Percentiles rank a stretch among this genome's conserved stretches.
Conservation (phyloP, 2,113 vertebrate species). For the Calonectris borealis region DNA sequence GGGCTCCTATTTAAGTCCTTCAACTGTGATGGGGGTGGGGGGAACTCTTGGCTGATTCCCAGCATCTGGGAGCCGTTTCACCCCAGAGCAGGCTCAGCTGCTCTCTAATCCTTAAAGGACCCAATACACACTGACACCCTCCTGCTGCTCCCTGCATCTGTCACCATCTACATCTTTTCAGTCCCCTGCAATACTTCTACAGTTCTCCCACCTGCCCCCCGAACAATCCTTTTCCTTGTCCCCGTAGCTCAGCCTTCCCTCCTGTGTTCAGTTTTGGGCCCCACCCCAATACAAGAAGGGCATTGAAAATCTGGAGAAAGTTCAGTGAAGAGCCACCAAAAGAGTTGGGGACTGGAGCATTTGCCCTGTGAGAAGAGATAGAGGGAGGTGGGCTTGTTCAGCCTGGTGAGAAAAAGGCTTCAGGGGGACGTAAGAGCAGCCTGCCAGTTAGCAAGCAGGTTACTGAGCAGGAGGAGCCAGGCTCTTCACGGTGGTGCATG, state of each 20-base stretch:
- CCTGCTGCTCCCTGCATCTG: neutral
- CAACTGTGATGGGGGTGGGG: neutral
- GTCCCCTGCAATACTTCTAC: neutral
- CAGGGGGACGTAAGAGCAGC: fast-evolving
- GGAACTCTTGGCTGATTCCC: neutral
- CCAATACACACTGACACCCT: neutral
- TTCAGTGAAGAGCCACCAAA: neutral
- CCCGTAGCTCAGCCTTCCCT: neutral
- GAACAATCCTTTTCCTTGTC: neutral
- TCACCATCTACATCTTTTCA: neutral
- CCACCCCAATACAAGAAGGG: neutral
- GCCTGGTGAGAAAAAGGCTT: neutral
- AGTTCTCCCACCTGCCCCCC: neutral
- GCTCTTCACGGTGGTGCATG: neutral
- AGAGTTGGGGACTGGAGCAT: neutral
- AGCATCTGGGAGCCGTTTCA: neutral
- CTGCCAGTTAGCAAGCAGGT: neutral
- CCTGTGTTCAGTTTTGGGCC: fast-evolving
- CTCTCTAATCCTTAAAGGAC: neutral
- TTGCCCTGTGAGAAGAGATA: neutral
- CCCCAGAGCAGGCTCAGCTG: neutral
- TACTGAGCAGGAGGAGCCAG: neutral
- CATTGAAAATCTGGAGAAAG: neutral
- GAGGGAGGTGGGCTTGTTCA: neutral
- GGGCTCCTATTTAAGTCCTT: neutral